Evolutionary conservation across 2,113 vertebrate species (phyloP), one percentile per base, ranked within the genome.

Genomic region (Electrona antarctica): DNA sequence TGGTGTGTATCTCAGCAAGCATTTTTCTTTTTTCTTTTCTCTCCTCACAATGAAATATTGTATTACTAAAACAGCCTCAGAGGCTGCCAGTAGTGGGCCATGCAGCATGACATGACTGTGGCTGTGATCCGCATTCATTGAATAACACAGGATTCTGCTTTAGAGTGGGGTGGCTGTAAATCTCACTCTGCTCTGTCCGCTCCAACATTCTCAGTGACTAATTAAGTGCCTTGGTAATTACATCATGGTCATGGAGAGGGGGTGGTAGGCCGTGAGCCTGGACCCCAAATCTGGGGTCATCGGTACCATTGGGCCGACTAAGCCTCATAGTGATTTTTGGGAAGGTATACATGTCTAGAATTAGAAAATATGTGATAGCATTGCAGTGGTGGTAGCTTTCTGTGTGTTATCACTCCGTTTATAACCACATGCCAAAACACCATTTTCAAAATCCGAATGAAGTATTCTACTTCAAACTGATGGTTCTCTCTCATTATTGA

Each of bases 161-260:
- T 45, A 54, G 45, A 49, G 9, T 70, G 33, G 3, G 45, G 47
- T 60, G 73, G 49, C 75, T 75, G 49, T 80, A 74, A 81, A 83
- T 86, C 67, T 71, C 60, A 64, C 63, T 77, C 76, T 64, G 58
- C 66, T 58, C 48, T 61, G 46, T 65, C 41, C 45, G 10, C 67
- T 79, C 57, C 73, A 76, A 64, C 64, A 80, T 73, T 73, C 74
- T 79, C 62, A 87, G 80, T 84, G 88, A 89, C 90, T 94, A 91
- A 95, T 94, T 88, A 88, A 74, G 92, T 95, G 93, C 85, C 82
- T 85, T 75, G 67, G 74, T 92, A 92, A 94, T 89, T 87, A 88
- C 87, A 89, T 89, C 88, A 89, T 73, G 66, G 51, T 68, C 64
- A 73, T 73, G 85, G 78, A 79, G 65, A 66, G 58, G 65, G 71